A percentile compares a stretch with the other conserved stretches of the same genome.
Conservation (phyloP, 30 jellyfish, hydroid and myxozoan genomes). For the Pelagia noctiluca region DNA sequence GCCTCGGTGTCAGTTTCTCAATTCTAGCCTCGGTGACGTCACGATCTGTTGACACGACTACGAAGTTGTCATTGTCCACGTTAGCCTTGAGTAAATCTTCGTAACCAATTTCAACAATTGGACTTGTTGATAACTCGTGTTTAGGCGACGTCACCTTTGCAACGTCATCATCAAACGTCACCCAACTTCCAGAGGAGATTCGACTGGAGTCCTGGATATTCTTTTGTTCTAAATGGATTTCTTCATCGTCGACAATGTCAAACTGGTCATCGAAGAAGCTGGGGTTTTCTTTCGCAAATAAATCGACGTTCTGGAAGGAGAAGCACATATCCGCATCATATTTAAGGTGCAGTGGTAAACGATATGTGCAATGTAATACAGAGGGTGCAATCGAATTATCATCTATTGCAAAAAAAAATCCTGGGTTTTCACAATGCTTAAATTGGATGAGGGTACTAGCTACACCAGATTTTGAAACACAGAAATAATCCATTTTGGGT, state of each 20-base stretch:
- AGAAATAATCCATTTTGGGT: too few relatives aligned
- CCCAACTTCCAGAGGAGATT: slow-evolving; percentile 27
- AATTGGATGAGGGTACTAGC: too few relatives aligned
- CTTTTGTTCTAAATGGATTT: slow-evolving; percentile 11
- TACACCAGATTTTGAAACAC: too few relatives aligned
- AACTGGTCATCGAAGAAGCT: slow-evolving; percentile 45
- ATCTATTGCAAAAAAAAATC: too few relatives aligned
- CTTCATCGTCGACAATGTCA: slow-evolving; percentile 27
- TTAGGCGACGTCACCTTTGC: not conserved
- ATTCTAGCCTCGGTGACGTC: not conserved
- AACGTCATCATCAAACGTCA: slow-evolving; percentile 44
- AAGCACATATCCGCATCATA: not conserved
- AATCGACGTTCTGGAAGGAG: not conserved
- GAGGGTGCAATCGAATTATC: too few relatives aligned
- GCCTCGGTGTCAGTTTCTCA: not conserved
- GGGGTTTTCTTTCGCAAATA: not conserved
- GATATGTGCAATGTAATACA: too few relatives aligned
- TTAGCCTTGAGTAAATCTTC: slow-evolving; percentile 19
- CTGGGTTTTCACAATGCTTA: too few relatives aligned
- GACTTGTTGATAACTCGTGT: not conserved
- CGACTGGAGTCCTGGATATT: not conserved
- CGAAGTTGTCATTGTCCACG: slow-evolving; percentile 15
- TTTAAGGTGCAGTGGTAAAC: too few relatives aligned
- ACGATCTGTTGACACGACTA: slow-evolving; percentile 38
- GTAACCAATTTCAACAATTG: slow-evolving; percentile 42